Percentiles rank a stretch among this genome's conserved stretches.
Conservation (phyloP, 1,140 invertebrate genomes). For the Pomacea maculata region DNA sequence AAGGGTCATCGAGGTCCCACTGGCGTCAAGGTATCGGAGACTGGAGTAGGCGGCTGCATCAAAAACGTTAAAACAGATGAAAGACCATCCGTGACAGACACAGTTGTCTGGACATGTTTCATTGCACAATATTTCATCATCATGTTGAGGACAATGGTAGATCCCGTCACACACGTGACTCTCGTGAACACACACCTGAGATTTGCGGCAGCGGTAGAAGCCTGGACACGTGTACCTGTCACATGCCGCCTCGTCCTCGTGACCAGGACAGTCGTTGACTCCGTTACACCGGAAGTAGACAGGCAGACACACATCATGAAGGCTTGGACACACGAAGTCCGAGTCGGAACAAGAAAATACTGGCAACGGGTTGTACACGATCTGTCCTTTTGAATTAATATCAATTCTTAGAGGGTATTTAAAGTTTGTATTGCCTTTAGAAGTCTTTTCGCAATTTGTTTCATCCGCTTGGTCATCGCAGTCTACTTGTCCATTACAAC, state of each 20-base stretch:
- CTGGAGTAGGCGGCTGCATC: background rate
- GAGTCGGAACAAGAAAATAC: background rate
- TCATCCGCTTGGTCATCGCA: slow-evolving; percentile 9
- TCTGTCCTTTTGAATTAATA: background rate
- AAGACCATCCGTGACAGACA: background rate
- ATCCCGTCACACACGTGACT: slow-evolving; percentile 5
- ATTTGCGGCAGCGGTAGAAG: slow-evolving; percentile 12
- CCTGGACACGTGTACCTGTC: background rate
- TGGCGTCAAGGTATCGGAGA: background rate
- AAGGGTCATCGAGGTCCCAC: background rate
- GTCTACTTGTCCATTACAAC: background rate
- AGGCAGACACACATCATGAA: background rate
- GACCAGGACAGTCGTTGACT: background rate
- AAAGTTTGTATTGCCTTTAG: background rate
- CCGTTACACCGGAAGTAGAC: background rate
- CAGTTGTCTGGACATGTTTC: slow-evolving; percentile 58
- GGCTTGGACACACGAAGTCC: background rate
- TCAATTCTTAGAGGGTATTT: background rate
- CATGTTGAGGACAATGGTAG: slow-evolving; percentile 16
- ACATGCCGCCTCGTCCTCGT: background rate
- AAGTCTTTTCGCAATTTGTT: too few relatives aligned
- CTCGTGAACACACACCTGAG: slow-evolving; percentile 4
- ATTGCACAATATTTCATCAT: slow-evolving; percentile 19
- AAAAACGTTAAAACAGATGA: background rate
- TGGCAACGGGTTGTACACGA: too few relatives aligned